Base-by-base conservation (phyloP, 2,888 invertebrate species). In the Lampropteryx suffumata region DNA sequence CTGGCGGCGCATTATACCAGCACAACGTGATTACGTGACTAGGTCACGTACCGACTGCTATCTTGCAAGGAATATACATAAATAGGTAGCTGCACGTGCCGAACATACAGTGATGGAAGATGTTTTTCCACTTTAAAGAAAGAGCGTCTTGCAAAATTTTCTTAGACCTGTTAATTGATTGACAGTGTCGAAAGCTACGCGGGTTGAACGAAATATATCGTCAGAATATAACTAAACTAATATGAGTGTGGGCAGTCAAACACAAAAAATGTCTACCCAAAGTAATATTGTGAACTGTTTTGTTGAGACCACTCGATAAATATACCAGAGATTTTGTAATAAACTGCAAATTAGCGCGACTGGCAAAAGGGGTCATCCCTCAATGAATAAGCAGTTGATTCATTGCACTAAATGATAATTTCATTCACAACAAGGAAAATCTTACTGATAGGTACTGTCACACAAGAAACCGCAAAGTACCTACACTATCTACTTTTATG, bases 21-120 rank as follows among this genome's bases (percentile, higher is more conserved):
- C 39, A 48, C 61, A 64, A 65, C 65, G 58, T 62, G 66, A 69
- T 75, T 82, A 82, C 80, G 79, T 81, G 84, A 82, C 80, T 73
- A 81, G 74, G 69, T 76, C 87, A 87, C 88, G 86, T 86, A 81
- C 65, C 64, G 58, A 57, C 54, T 58, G 62, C 76, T 69, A 73
- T 78, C 78, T 76, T 72, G 65, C 64, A 60, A 67, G 64, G 64
- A 67, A 73, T 71, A 71, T 71, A 57, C 70, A 64, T 42, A 62
- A 65, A 65, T 75, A 67, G 53, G 61, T 3, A 24, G 7, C 56
- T 62, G 67, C 76, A 80, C 83, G 83, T 80, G 72, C 73, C 59
- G 34, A 28, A 37, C 28, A 46, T 45, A 49, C 49, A 32, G 24
- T 41, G 26, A 26, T 24, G 6, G 10, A 13, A 32, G 30, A 41